A percentile compares a stretch with the other conserved stretches of the same genome.
These are phyloP conservation scores for Tipula helvola DNA, from an alignment of 2,888 invertebrate genomes.

Conservation along the genomic window DNA sequence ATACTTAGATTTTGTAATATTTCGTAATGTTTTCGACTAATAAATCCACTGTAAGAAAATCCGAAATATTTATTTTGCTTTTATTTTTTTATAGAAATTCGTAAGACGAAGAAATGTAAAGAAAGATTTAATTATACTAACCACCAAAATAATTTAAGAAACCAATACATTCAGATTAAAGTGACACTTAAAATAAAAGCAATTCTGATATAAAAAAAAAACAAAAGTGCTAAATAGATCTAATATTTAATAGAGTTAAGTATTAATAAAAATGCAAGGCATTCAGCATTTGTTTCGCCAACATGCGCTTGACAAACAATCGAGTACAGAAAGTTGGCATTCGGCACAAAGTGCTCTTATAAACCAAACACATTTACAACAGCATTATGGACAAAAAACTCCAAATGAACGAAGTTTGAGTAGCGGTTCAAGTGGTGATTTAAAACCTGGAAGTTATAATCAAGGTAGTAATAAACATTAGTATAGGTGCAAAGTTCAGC, in stretches of 20 bases:
- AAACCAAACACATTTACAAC: constrained; percentile 15
- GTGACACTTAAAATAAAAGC: neutral
- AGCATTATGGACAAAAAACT: constrained; percentile 14
- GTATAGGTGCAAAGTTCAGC: neutral
- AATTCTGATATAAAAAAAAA: neutral
- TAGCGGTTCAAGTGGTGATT: neutral
- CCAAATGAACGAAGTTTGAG: neutral
- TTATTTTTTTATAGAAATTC: neutral
- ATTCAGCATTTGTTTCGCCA: constrained; percentile 36
- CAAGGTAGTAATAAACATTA: neutral
- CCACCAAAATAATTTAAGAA: neutral
- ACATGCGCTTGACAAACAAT: constrained; percentile 36
- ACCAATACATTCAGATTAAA: neutral
- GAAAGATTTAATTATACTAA: neutral
- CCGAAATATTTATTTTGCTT: neutral
- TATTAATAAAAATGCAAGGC: constrained; percentile 29
- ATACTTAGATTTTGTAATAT: neutral
- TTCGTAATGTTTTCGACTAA: neutral
- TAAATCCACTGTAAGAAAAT: neutral
- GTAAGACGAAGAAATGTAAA: neutral
- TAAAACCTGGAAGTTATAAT: neutral
- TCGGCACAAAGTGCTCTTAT: constrained; percentile 24
- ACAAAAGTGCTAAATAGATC: neutral
- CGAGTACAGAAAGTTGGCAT: constrained; percentile 39
- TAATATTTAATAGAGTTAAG: neutral